Evolutionary conservation across 2,888 invertebrate genomes (phyloP), one percentile per base, ranked within the genome.

Genomic region (Philaethria dido): DNA sequence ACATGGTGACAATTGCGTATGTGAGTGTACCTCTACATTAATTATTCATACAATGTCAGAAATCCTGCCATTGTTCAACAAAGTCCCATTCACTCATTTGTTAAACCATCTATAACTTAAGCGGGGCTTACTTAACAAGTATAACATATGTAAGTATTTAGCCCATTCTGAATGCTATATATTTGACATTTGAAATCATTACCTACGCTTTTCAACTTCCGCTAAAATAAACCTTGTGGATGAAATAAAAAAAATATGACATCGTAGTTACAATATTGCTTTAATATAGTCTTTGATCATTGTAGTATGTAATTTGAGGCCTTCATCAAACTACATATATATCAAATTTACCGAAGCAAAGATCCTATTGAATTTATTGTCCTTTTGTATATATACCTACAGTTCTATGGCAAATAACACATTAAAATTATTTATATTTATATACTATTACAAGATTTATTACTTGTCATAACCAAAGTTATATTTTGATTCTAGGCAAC

Each of bases 31-130:
- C 33, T 64, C 50, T 44, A 47, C 52, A 59, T 70, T 60, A 65
- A 65, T 63, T 65, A 68, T 70, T 69, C 70, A 68, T 42, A 62
- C 42, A 45, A 29, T 69, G 66, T 47, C 59, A 59, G 65, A 65
- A 54, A 64, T 64, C 64, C 20, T 18, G 36, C 39, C 33, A 68
- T 67, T 69, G 65, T 68, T 57, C 59, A 50, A 64, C 59, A 14
- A 47, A 62, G 64, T 44, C 54, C 25, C 60, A 65, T 70, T 65
- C 54, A 60, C 57, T 57, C 44, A 68, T 68, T 68, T 59, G 64
- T 59, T 47, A 60, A 60, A 61, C 29, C 59, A 44, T 55, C 54
- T 39, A 39, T 44, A 57, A 66, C 39, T 67, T 62, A 36, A 67
- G 16, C 57, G 29, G 57, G 45, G 16, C 48, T 61, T 66, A 61